Percentiles rank a stretch among this genome's conserved stretches.
Evolutionary conservation across 2,113 vertebrate genomes (phyloP).

Genomic region (Seriola quinqueradiata): DNA sequence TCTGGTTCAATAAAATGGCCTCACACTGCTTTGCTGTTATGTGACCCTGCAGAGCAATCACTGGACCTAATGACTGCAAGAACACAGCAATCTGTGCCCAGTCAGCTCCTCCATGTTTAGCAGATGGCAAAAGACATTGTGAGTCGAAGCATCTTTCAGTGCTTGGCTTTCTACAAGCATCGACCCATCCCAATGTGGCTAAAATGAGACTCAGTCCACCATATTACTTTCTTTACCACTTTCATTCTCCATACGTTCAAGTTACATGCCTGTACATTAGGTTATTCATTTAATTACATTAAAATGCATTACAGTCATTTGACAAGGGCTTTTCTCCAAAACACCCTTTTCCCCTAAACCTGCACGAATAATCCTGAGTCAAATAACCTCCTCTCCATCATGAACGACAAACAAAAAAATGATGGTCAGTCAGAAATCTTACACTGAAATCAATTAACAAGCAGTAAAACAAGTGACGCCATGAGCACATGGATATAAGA

Average conservation of each 20-base stretch:
- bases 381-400: background rate
- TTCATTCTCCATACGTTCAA: background rate
- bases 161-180: constrained; percentile 14
- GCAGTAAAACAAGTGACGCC: background rate
- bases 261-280: background rate
- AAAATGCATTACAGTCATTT: background rate
- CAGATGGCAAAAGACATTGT: constrained; percentile 53
- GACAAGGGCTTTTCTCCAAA: background rate
- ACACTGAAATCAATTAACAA: background rate
- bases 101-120: constrained; percentile 44
- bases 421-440: background rate
- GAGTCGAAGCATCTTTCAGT: background rate
- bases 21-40: constrained; percentile 44
- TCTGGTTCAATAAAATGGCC: constrained; percentile 48
- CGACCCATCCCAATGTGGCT: constrained; percentile 5
- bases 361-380: background rate
- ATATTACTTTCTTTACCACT: background rate
- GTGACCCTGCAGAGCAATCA: constrained; percentile 63
- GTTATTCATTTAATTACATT: background rate
- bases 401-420: background rate
- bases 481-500: background rate
- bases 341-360: background rate
- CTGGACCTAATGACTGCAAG: constrained; percentile 43
- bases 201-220: background rate
- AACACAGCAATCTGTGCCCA: constrained; percentile 42